Evolutionary conservation across 2,888 invertebrate species (phyloP), one percentile per base, ranked within the genome.

Genomic region (Macrosiphum euphorbiae): DNA sequence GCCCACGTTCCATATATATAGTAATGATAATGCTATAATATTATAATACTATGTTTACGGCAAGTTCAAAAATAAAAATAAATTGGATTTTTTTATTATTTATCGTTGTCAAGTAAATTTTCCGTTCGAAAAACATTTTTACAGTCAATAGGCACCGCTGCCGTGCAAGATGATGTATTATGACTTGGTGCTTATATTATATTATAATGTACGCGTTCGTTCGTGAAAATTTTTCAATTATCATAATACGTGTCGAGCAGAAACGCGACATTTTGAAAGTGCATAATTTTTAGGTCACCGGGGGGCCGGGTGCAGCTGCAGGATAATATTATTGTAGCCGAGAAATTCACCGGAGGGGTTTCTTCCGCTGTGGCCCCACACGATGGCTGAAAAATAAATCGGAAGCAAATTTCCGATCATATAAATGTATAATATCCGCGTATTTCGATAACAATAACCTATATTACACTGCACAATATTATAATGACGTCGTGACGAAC

Each of bases 101-200:
- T 88, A 88, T 55, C 28, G 41, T 58, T 41, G 44, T 58, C 35
- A 26, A 58, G 41, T 41, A 55, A 58, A 44, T 89, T 61, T 44
- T 16, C 61, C 28, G n/a, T 89, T 28, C 44, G 58, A 89, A 89
- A 89, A 61, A 61, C 47, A 61, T 61, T 89, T 89, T 61, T 26
- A 58, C 88, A 24, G 41, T 58, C 58, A 58, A 58, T 88, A 28
- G 41, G 35, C 61, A n/a, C 4, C 28, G 11, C 35, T 10, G 10
- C 35, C 35, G 35, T 78, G 78, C 35, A 35, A 2, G 78, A 78
- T 35, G 67, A 67, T 67, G n/a, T 35, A 3, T 7, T 78, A 78
- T 20, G 0, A 41, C 20, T 7, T 20, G 16, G 78, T 5, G 20
- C 35, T 35, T 7, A 20, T 78, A 78, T 78, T 85, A n/a, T 85